Base-by-base conservation (phyloP, 1,140 invertebrate species). In the Monochamus saltuarius region DNA sequence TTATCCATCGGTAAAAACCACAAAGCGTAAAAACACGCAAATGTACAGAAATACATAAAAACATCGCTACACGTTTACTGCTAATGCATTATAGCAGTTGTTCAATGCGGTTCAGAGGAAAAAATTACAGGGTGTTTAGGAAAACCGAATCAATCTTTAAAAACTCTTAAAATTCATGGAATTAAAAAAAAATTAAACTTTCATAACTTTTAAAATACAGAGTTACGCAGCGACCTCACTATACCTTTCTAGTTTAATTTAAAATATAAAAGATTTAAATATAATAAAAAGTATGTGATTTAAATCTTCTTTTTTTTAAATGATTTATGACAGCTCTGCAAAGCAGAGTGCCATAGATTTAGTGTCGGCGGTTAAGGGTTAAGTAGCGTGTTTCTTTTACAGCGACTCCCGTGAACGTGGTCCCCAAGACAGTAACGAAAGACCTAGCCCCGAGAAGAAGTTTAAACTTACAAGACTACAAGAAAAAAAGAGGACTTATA, bases 381-480 rank as follows among this genome's bases (percentile, higher is more conserved):
- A 39, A 39, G 7, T 39, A 7, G 4, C 14, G 38, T 6, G 22
- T 29, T 29, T 29, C 6, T 47, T 65, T 82, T 83, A 14, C 70
- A 90, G 89, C 82, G 64, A 85, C 87, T 68, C 81, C 86, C 35
- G 84, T 90, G 8, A 87, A 84, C 67, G 82, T 90, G 9, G 83
- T 89, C 56, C 88, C 90, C 29, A 91, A 92, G 74, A 85, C 89
- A 52, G 84, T 80, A 8, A 84, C 88, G 39, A 89, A 89, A 73
- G 90, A 93, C 66, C 85, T 87, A 0, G 91, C 90, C 2, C 94
- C 94, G 4, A 87, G 88, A 62, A 78, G 94, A 61, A 95, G 94
- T 0, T 78, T 98, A n/a, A 97, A 98, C 75, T 79, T 98, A 50
- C 94, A 97, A 78, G 95, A 97, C 74, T 98, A 97, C 77, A 98